Evolutionary conservation across 2,797 vertebrate species (phyloP).

Genomic region (Pangasius macronema): DNA sequence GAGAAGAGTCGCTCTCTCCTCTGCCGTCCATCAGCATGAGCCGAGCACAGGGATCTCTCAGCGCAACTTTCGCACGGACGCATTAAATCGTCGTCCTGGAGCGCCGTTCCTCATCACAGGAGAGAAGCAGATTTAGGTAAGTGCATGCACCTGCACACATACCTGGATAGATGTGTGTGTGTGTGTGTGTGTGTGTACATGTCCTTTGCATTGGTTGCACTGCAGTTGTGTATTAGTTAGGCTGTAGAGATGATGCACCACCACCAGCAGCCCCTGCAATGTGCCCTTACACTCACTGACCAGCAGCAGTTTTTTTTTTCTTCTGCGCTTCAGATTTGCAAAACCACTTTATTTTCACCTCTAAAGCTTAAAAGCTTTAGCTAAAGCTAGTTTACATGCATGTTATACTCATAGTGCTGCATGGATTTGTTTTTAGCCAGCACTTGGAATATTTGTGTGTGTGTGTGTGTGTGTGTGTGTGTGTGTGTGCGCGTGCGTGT

Average conservation of each 20-base stretch:
- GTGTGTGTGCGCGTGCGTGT: constrained; percentile 38
- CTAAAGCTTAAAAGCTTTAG: not conserved
- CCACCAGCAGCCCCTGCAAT: constrained; percentile 36
- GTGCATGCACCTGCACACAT: constrained; percentile 39
- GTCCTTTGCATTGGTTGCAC: constrained; percentile 20
- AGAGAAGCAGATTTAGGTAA: constrained; percentile 82
- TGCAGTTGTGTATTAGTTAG: constrained; percentile 56
- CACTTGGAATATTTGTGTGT: not conserved
- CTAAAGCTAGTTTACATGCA: not conserved
- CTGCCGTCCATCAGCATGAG: constrained; percentile 46
- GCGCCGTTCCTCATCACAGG: constrained; percentile 70
- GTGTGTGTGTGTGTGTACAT: not conserved
- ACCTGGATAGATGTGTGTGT: not conserved
- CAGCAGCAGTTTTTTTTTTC: constrained; percentile 38
- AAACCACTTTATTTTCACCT: not conserved
- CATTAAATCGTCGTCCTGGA: constrained; percentile 74
- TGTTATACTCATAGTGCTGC: not conserved
- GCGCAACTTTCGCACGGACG: constrained; percentile 78
- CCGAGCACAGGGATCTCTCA: constrained; percentile 76
- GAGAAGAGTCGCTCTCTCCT: constrained; percentile 65
- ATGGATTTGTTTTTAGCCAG: constrained; percentile 10
- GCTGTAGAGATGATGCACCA: constrained; percentile 62
- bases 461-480: constrained; percentile 45
- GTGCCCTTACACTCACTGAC: constrained; percentile 38
- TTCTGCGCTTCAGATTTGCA: constrained; percentile 37